Percentiles rank a stretch among this genome's conserved stretches.
Evolutionary conservation across 2,888 invertebrate genomes (phyloP).

Genomic region (Lasioglossum lativentre): DNA sequence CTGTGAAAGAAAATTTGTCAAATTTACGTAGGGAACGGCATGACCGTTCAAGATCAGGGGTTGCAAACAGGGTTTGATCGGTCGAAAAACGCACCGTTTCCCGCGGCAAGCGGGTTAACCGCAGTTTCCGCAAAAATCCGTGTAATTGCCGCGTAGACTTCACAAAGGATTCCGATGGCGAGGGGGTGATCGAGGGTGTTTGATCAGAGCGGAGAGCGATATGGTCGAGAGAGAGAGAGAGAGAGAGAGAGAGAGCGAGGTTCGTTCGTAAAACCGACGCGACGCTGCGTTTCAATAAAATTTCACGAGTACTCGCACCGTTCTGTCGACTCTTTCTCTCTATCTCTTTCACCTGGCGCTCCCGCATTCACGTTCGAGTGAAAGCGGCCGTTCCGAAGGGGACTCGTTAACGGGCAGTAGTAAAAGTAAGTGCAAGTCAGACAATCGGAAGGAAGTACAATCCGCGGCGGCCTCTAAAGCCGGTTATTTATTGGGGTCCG

Average conservation of each 20-base stretch:
- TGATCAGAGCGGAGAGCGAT: constrained; percentile 9
- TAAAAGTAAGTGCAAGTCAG: constrained; percentile 57
- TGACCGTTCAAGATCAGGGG: background rate
- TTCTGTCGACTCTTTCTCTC: background rate
- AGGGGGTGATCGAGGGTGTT: background rate
- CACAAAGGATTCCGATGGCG: background rate
- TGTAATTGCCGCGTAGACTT: background rate
- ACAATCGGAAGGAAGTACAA: constrained; percentile 65
- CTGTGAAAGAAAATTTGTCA: too few species aligned
- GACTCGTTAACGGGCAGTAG: constrained; percentile 54
- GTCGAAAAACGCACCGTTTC: background rate
- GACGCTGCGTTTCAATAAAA: constrained; percentile 38
- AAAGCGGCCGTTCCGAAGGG: constrained; percentile 1
- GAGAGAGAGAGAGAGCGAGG: background rate
- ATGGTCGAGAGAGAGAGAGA: background rate
- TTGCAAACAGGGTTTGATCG: constrained; percentile 8
- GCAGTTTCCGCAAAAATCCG: background rate
- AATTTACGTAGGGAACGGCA: too few species aligned
- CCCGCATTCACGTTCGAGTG: background rate
- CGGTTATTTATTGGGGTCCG: constrained; percentile 64
- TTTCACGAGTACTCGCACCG: constrained; percentile 36
- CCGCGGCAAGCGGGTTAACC: background rate
- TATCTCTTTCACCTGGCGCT: background rate
- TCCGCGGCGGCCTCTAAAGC: constrained; percentile 50
- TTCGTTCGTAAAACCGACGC: constrained; percentile 18